Conservation (phyloP, 2,888 invertebrate genomes). For the Terebella lapidaria region DNA sequence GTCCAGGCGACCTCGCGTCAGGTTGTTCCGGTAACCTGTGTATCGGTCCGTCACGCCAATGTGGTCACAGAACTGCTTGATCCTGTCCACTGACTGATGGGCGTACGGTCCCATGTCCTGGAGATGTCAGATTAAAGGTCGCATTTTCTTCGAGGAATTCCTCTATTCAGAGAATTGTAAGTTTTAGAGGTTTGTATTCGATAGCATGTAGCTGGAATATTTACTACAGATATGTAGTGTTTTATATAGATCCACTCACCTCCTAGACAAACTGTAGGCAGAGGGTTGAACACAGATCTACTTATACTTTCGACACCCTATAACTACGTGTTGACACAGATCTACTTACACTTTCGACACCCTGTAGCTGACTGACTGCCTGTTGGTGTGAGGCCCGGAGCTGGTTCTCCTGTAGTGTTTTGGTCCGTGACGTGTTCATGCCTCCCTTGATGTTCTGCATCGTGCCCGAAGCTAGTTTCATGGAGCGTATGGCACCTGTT, state of each 20-base stretch:
- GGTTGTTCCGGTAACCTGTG: constrained; percentile 49
- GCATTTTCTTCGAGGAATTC: no score
- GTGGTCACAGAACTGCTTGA: constrained; percentile 49
- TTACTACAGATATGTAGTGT: no score
- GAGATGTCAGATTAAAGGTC: no score
- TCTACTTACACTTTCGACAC: not conserved
- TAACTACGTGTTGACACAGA: not conserved
- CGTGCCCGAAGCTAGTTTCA: not conserved
- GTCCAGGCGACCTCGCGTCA: constrained; percentile 29
- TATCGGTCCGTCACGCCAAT: constrained; percentile 52
- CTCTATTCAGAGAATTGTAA: no score
- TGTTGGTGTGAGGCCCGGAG: not conserved
- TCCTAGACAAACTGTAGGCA: no score
- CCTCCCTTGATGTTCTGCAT: not conserved
- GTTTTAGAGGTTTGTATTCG: no score
- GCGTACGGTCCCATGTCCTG: constrained; percentile 38
- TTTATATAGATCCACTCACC: no score
- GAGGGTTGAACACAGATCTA: no score
- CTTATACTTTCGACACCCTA: not conserved
- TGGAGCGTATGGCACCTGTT: not conserved
- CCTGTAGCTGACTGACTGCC: not conserved
- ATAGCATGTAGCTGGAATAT: no score
- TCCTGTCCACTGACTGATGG: constrained; percentile 37
- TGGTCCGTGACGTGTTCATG: not conserved
- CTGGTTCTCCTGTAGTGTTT: not conserved